phyloP scores from a whole-genome alignment of 2,113 vertebrate genomes.

The Mustela lutreola region DNA sequence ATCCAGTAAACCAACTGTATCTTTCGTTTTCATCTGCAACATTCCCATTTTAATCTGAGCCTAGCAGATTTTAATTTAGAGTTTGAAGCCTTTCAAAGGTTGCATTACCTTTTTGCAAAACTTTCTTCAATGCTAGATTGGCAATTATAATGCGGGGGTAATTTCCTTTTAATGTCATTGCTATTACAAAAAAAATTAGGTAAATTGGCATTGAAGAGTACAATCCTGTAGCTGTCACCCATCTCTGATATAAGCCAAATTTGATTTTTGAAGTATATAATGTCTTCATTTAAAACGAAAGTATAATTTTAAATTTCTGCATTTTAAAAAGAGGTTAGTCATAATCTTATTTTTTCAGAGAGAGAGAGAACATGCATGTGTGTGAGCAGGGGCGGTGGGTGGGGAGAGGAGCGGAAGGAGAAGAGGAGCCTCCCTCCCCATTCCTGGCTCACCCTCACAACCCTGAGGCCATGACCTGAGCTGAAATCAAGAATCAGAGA shows the following conservation, averaged over 20 bases:
- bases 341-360: slow-evolving; percentile 58
- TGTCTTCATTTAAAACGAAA: slow-evolving; percentile 74
- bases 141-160: slow-evolving; percentile 78
- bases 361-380: background rate
- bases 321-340: slow-evolving; percentile 78
- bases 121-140: slow-evolving; percentile 77
- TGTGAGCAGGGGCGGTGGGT: background rate
- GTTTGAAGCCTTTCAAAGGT: background rate
- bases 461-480: background rate
- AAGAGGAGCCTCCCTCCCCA: background rate
- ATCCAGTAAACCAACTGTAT: slow-evolving; percentile 80
- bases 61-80: slow-evolving; percentile 54
- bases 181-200: slow-evolving; percentile 75
- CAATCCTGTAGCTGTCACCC: slow-evolving; percentile 73
- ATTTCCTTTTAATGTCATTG: slow-evolving; percentile 82
- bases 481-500: background rate
- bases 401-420: background rate
- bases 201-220: slow-evolving; percentile 82
- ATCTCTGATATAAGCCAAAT: slow-evolving; percentile 73
- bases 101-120: slow-evolving; percentile 61
- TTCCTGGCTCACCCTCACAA: background rate
- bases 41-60: slow-evolving; percentile 82
- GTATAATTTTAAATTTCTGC: slow-evolving; percentile 79
- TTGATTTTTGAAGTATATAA: slow-evolving; percentile 79
- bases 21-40: slow-evolving; percentile 82